Conservation (phyloP, 1,140 invertebrate genomes). For the Epicauta chinensis region DNA sequence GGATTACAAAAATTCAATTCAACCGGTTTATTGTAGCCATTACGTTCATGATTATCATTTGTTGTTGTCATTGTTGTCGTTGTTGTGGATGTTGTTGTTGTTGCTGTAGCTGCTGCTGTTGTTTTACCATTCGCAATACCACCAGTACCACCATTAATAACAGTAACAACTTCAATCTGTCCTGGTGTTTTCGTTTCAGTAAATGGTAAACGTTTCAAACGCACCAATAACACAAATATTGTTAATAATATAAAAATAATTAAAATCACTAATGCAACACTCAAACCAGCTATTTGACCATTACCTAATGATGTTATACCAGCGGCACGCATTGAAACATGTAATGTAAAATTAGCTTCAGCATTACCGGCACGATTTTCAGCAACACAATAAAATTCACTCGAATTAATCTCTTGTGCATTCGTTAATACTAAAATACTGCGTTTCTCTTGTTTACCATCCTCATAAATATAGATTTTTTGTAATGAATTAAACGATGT, state of each 20-base stretch:
- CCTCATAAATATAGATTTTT: constrained; percentile 72
- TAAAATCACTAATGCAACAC: constrained; percentile 71
- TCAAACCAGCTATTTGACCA: constrained; percentile 78
- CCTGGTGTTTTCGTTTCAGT: constrained; percentile 70
- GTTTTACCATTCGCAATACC: constrained; percentile 44
- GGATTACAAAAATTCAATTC: constrained; percentile 57
- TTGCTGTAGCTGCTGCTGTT: constrained; percentile 39
- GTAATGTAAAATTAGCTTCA: constrained; percentile 85
- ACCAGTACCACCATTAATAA: constrained; percentile 49
- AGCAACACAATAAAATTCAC: constrained; percentile 85
- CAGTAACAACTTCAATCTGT: constrained; percentile 60
- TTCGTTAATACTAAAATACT: constrained; percentile 79
- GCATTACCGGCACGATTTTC: constrained; percentile 87
- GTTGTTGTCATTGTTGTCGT: constrained; percentile 32
- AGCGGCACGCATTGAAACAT: constrained; percentile 67
- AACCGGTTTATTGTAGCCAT: constrained; percentile 40
- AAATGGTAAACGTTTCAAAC: constrained; percentile 60
- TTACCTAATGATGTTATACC: constrained; percentile 74
- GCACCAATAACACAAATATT: constrained; percentile 64
- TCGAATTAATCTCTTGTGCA: constrained; percentile 80
- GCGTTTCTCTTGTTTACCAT: constrained; percentile 64
- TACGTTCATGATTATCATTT: constrained; percentile 27
- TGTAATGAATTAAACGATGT: constrained; percentile 74
- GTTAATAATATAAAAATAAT: constrained; percentile 70
- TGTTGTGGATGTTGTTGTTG: constrained; percentile 43